Base-by-base conservation (phyloP, 2,797 vertebrate genomes). In the Neostethus bicornis region DNA sequence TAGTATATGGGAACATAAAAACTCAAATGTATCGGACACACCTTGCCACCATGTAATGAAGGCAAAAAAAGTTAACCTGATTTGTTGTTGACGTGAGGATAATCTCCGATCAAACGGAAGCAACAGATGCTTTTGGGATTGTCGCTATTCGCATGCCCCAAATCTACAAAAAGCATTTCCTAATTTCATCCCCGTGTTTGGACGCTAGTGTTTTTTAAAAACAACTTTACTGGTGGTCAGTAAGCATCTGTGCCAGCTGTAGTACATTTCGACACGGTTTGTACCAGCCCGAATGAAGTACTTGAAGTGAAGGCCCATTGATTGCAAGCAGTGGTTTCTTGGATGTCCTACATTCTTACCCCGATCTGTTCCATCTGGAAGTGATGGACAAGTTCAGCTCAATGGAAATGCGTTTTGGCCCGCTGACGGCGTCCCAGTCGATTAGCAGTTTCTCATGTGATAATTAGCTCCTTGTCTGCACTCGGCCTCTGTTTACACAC, bases 301-400 rank as follows among this genome's bases (percentile, higher is more conserved):
- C 60, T 67, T 70, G 63, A 83, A 83, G 83, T 78, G 64, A 87
- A 83, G 84, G 81, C 50, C 83, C 83, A 84, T 82, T 86, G 81
- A 75, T 84, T 59, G 19, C 64, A 61, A 74, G 61, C 70, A 60
- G 73, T 51, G 54, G 69, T 83, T 85, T 61, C 45, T 70, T 72
- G 78, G 61, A 76, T 66, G 65, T 76, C 75, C 70, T 44, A 24
- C 69, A 72, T 80, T 75, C 70, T 69, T 77, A 52, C 69, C 66
- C 77, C 37, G 52, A 55, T 70, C 51, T 1, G 51, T 61, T 55
- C 73, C 87, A 84, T 87, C 77, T 83, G 85, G 78, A 64, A 56
- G 47, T 44, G 70, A 66, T 63, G 47, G 56, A 50, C 28, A 51
- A 66, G 55, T 70, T 56, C 53, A 80, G 59, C 73, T 85, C 74